A percentile compares a stretch with the other conserved stretches of the same genome.
These are phyloP conservation scores for Phthorimaea operculella DNA, from an alignment of 1,140 invertebrate species.

Conservation along the genomic window DNA sequence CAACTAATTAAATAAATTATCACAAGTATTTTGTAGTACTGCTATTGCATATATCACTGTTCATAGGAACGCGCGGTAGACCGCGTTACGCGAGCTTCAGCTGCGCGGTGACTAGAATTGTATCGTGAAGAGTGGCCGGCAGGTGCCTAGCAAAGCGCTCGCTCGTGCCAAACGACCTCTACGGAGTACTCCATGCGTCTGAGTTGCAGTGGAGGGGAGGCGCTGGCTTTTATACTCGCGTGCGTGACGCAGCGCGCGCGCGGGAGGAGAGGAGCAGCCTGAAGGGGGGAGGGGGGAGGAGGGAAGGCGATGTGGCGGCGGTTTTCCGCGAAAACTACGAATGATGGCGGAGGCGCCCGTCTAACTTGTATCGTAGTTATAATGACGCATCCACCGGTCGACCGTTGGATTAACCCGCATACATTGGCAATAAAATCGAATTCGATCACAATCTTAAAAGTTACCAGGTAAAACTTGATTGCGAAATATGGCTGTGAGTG, in stretches of 20 bases:
- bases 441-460: constrained; percentile 8
- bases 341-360: constrained; percentile 36
- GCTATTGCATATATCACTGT: constrained; percentile 69
- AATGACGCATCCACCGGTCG: constrained; percentile 44
- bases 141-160: constrained; percentile 70
- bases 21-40: constrained; percentile 64
- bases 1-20: constrained; percentile 67
- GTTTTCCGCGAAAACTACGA: constrained; percentile 62
- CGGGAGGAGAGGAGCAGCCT: constrained; percentile 12
- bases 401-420: constrained; percentile 47
- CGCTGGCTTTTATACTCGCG: constrained; percentile 64
- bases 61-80: constrained; percentile 64
- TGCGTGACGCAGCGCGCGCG: constrained; percentile 54
- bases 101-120: constrained; percentile 67
- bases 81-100: constrained; percentile 60
- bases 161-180: constrained; percentile 71
- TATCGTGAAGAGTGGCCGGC: constrained; percentile 62
- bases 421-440: constrained; percentile 25
- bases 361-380: constrained; percentile 41
- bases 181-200: constrained; percentile 70
- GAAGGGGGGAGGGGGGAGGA: constrained; percentile 15
- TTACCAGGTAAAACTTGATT: constrained; percentile 19
- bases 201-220: constrained; percentile 62
- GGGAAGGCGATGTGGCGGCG: constrained; percentile 40
- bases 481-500: constrained; percentile 39